Evolutionary conservation across 2,797 vertebrate species (phyloP).

Genomic region (Argentina silus): DNA sequence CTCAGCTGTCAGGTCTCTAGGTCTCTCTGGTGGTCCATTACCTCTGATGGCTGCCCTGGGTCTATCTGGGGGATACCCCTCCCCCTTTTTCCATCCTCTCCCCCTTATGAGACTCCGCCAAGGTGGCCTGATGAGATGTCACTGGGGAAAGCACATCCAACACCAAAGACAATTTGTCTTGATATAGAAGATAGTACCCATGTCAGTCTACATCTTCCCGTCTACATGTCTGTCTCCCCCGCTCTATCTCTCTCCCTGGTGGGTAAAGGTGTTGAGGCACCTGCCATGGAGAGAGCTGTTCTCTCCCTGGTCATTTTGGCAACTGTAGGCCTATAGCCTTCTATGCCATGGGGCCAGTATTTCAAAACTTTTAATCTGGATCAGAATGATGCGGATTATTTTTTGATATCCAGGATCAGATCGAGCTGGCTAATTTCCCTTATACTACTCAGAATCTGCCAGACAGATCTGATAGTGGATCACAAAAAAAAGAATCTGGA

Average conservation of each 20-base stretch:
- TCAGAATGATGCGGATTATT: too few relatives aligned
- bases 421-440: too few relatives aligned
- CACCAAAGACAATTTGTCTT: constrained; percentile 61
- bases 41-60: constrained; percentile 11
- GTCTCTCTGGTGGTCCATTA: constrained; percentile 9
- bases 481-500: too few relatives aligned
- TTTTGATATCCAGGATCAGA: too few relatives aligned
- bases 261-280: constrained; percentile 42
- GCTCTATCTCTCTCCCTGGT: constrained; percentile 25
- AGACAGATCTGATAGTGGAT: too few relatives aligned
- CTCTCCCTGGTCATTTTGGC: too few relatives aligned
- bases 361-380: too few relatives aligned
- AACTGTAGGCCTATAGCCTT: too few relatives aligned
- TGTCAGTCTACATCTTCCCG: constrained; percentile 17
- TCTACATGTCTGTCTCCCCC: constrained; percentile 22
- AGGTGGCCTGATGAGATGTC: constrained; percentile 54
- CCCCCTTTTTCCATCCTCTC: neutral
- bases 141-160: constrained; percentile 51
- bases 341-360: too few relatives aligned
- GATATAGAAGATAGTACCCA: constrained; percentile 30
- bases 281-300: too few relatives aligned
- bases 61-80: neutral
- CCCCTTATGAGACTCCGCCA: neutral
- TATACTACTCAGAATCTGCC: too few relatives aligned
- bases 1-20: constrained; percentile 7